These are phyloP conservation scores for Manacus vitellinus DNA, from an alignment of 2,113 vertebrate genomes.

Conservation along the genomic window DNA sequence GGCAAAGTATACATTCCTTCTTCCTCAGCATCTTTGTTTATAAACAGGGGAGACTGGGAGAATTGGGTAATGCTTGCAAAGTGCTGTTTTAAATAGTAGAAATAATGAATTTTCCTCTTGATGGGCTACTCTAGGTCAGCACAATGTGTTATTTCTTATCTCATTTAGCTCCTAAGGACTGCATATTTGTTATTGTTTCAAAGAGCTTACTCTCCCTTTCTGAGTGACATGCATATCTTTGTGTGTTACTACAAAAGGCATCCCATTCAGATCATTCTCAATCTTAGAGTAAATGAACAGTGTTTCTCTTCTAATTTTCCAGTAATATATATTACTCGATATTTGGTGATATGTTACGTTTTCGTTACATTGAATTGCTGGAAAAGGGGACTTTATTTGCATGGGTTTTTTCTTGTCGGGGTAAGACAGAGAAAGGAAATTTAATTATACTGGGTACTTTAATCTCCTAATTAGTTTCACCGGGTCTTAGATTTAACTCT, in stretches of 20 bases:
- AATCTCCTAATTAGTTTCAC: not conserved
- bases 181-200: not conserved
- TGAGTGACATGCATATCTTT: not conserved
- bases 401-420: not conserved
- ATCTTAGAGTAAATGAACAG: not conserved
- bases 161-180: not conserved
- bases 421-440: not conserved
- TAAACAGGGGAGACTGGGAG: not conserved
- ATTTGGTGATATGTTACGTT: not conserved
- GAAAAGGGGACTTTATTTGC: constrained; percentile 3
- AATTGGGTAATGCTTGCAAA: not conserved
- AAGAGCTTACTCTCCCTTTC: not conserved
- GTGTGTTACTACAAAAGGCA: not conserved
- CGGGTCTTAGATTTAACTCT: constrained; percentile 25
- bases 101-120: not conserved
- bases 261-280: not conserved
- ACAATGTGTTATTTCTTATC: not conserved
- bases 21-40: not conserved
- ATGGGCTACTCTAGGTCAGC: not conserved
- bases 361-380: not conserved
- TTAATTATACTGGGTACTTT: not conserved
- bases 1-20: not conserved
- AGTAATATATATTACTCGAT: not conserved
- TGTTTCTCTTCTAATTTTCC: not conserved
- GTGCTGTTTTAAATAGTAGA: not conserved